Conservation (phyloP, 2,888 invertebrate species). For the Tetragnatha montana region DNA sequence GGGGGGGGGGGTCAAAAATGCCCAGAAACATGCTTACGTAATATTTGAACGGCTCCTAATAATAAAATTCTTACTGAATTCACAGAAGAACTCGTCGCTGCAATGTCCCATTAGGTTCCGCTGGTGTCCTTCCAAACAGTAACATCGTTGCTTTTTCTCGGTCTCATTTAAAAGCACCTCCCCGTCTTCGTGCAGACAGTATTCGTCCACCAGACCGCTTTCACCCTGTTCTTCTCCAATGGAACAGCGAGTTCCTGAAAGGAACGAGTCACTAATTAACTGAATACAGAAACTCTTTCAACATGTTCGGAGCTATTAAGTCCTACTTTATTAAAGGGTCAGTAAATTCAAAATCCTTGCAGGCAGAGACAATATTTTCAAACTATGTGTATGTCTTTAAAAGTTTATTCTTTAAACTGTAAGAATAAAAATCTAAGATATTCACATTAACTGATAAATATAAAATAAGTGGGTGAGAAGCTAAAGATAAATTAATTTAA, state of each 20-base stretch:
- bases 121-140: slow-evolving; percentile 30
- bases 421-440: too few species aligned
- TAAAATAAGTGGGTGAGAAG: too few species aligned
- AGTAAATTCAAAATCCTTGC: background rate
- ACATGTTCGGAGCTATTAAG: background rate
- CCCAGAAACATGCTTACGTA: too few species aligned
- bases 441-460: too few species aligned
- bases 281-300: background rate
- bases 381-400: too few species aligned
- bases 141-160: slow-evolving; percentile 17
- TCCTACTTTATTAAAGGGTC: background rate
- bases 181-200: slow-evolving; percentile 2
- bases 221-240: background rate
- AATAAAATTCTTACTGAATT: slow-evolving; percentile 7
- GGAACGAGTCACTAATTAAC: background rate
- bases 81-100: slow-evolving; percentile 14
- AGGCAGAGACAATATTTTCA: too few species aligned
- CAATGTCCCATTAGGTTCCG: slow-evolving; percentile 46
- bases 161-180: background rate
- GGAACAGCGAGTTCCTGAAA: slow-evolving; percentile 7
- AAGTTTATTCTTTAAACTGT: too few species aligned
- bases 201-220: slow-evolving; percentile 46
- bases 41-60: too few species aligned
- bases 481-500: too few species aligned
- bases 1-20: too few species aligned